Evolutionary conservation across 2,888 invertebrate species (phyloP).

Genomic region (Noctuana brunneofusca): DNA sequence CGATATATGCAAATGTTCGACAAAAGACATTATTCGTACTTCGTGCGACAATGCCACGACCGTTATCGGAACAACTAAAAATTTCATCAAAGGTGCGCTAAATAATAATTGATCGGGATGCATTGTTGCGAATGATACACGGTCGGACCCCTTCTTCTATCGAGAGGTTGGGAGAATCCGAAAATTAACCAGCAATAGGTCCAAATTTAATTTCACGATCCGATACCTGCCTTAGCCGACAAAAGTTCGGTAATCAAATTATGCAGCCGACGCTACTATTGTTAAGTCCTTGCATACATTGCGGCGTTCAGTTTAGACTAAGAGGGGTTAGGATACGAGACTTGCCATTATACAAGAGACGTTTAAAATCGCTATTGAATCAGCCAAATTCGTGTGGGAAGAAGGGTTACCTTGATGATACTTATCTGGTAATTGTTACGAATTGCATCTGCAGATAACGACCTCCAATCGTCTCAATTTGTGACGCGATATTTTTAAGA

Average conservation of each 20-base stretch:
- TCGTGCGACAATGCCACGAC: conserved; percentile 71
- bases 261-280: conserved; percentile 79
- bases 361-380: conserved; percentile 71
- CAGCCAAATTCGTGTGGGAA: conserved; percentile 70
- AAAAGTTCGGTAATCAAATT: conserved; percentile 80
- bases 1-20: conserved; percentile 76
- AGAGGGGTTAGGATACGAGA: conserved; percentile 69
- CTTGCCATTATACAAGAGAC: conserved; percentile 67
- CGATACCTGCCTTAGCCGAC: conserved; percentile 76
- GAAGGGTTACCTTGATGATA: conserved; percentile 75
- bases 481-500: conserved; percentile 28
- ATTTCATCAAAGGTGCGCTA: conserved; percentile 79
- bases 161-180: conserved; percentile 74
- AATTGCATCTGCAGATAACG: conserved; percentile 68
- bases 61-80: conserved; percentile 77
- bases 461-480: neutral
- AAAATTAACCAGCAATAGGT: conserved; percentile 81
- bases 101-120: conserved; percentile 79
- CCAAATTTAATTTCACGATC: conserved; percentile 81
- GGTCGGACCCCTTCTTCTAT: conserved; percentile 59
- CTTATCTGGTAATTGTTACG: conserved; percentile 82
- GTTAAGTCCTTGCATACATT: conserved; percentile 78
- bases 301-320: conserved; percentile 73
- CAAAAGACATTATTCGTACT: conserved; percentile 65
- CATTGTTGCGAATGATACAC: conserved; percentile 75